Conservation (phyloP, 2,888 invertebrate species). For the Antheraea yamamai region DNA sequence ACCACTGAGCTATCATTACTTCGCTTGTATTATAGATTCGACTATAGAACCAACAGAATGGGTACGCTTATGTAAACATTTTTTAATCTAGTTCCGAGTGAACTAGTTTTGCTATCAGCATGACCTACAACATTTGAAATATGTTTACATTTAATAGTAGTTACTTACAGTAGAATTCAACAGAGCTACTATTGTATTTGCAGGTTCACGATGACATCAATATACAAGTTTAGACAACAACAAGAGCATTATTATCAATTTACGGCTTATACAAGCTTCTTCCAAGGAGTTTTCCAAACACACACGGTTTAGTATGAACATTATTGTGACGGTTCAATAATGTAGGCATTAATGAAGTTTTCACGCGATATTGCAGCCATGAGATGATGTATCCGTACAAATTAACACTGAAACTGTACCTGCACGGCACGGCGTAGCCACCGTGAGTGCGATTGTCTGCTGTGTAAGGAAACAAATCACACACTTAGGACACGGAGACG, state of each 20-base stretch:
- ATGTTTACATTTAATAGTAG: background rate
- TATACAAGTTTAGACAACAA: background rate
- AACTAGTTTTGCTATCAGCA: constrained; percentile 37
- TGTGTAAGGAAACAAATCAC: too few relatives aligned
- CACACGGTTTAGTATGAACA: background rate
- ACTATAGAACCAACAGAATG: background rate
- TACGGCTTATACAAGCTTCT: background rate
- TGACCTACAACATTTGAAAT: constrained; percentile 25
- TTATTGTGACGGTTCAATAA: background rate
- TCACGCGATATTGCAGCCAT: too few relatives aligned
- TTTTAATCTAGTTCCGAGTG: constrained; percentile 21
- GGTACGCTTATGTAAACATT: background rate
- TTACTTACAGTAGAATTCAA: background rate
- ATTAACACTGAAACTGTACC: too few relatives aligned
- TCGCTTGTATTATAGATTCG: background rate
- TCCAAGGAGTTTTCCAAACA: background rate
- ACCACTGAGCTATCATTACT: background rate
- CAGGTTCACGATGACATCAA: background rate
- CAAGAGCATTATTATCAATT: background rate
- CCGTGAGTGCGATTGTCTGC: too few relatives aligned
- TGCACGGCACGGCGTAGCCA: too few relatives aligned
- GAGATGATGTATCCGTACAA: too few relatives aligned
- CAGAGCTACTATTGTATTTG: background rate
- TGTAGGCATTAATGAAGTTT: too few relatives aligned
- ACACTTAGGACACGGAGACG: too few relatives aligned